Evolutionary conservation across 2,888 invertebrate genomes (phyloP), one percentile per base, ranked within the genome.

Genomic region (Drosophila gaucha): DNA sequence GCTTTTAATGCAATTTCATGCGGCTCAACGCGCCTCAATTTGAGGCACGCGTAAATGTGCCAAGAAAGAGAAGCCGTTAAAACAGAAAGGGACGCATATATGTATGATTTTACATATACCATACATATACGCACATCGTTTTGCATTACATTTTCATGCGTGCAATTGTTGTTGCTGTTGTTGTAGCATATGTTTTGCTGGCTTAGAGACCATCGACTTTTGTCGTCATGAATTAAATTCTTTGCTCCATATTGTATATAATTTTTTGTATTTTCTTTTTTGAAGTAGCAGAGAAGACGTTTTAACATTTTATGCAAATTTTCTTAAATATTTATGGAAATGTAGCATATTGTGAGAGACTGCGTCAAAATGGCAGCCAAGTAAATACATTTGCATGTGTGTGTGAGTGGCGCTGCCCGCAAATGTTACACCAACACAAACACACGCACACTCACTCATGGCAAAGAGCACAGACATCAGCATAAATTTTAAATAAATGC

Each of bases 251-350:
- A 35, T 65, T 66, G 46, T 30, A n/a, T 16, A 16, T 9, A 1
- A 22, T 14, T 36, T 5, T 36, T 24, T 49, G 8, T 33, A 9
- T 20, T 33, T 39, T 30, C 30, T 41, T 36, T 52, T 52, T 65
- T 66, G 44, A 30, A 65, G 39, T 20, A 26, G 57, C 38, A 36
- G 14, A 16, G 35, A 71, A 67, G 65, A 56, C 64, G 76, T 66
- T 72, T 67, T 55, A 74, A 74, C 77, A 78, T 87, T 82, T 89
- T 82, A 87, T 88, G 89, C 69, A 86, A 89, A 87, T 89, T 79
- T 79, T 73, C 50, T 86, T 80, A 89, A 89, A 87, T 89, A 89
- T 87, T 87, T 86, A 89, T 88, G 88, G 74, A 86, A 86, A 86
- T 84, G 88, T 78, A 79, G 73, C 87, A 89, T 86, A 89, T 87